phyloP scores from a whole-genome alignment of 2,888 invertebrate genomes.

The Acanthosepion esculentum region DNA sequence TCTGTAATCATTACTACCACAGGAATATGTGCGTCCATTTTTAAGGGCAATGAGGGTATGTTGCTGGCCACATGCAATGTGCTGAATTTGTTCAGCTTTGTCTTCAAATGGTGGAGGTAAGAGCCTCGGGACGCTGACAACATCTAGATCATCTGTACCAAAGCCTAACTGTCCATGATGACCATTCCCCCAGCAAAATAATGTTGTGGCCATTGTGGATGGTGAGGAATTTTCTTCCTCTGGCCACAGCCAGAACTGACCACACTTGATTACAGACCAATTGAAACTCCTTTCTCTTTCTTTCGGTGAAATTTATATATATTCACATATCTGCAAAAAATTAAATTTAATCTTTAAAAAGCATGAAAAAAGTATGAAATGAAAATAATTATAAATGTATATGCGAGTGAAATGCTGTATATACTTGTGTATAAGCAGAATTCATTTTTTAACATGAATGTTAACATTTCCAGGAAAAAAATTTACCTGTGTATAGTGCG shows the following conservation, averaged over 20 bases:
- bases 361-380: neutral
- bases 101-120: constrained; percentile 64
- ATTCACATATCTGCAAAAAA: neutral
- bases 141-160: constrained; percentile 85
- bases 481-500: too few relatives aligned
- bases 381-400: neutral
- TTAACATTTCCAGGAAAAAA: too few relatives aligned
- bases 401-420: too few relatives aligned
- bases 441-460: too few relatives aligned
- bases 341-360: neutral
- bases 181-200: constrained; percentile 83
- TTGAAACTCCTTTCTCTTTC: neutral
- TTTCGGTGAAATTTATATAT: neutral
- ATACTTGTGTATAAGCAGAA: too few relatives aligned
- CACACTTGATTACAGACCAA: neutral
- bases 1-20: constrained; percentile 93
- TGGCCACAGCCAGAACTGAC: neutral
- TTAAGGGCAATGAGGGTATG: constrained; percentile 87
- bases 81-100: constrained; percentile 53
- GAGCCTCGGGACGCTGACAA: constrained; percentile 77
- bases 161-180: constrained; percentile 86
- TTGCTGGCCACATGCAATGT: constrained; percentile 85
- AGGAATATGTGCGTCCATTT: constrained; percentile 88
- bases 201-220: constrained; percentile 49
- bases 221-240: neutral